Evolutionary conservation across 2,888 invertebrate genomes (phyloP).

Genomic region (Malthinus flaveolus): DNA sequence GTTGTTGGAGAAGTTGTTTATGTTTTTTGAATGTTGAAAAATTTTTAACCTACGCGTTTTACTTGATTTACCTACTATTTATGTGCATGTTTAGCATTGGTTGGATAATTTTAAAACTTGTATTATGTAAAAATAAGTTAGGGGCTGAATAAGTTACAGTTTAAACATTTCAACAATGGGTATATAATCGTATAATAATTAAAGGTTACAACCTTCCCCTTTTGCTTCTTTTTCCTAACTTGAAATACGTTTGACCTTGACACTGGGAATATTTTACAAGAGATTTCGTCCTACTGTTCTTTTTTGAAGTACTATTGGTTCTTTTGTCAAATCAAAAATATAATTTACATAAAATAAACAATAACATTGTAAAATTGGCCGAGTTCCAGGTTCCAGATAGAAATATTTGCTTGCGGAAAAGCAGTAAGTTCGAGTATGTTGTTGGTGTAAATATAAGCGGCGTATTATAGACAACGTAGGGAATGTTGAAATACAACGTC

Average conservation of each 20-base stretch:
- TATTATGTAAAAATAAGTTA: neutral
- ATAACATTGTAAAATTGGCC: neutral
- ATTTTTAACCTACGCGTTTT: constrained; percentile 4
- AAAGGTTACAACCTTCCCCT: no score
- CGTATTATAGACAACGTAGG: neutral
- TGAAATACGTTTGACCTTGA: no score
- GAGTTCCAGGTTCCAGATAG: constrained; percentile 1
- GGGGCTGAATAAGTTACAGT: neutral
- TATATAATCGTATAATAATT: no score
- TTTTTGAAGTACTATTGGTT: neutral
- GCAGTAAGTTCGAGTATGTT: neutral
- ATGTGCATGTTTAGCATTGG: constrained; percentile 3
- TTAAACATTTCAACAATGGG: no score
- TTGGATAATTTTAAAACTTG: constrained; percentile 4
- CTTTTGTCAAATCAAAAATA: neutral
- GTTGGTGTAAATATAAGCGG: constrained; percentile 13
- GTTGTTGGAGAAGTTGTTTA: constrained; percentile 5
- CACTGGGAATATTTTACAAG: no score
- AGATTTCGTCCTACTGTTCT: no score
- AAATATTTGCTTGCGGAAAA: constrained; percentile 4
- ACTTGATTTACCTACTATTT: neutral
- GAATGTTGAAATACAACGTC: constrained; percentile 13
- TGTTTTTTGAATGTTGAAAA: constrained; percentile 2
- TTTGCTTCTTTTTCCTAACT: no score
- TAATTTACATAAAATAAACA: constrained; percentile 3